Conservation (phyloP, 2,888 invertebrate species). For the Amphipyra berbera region DNA sequence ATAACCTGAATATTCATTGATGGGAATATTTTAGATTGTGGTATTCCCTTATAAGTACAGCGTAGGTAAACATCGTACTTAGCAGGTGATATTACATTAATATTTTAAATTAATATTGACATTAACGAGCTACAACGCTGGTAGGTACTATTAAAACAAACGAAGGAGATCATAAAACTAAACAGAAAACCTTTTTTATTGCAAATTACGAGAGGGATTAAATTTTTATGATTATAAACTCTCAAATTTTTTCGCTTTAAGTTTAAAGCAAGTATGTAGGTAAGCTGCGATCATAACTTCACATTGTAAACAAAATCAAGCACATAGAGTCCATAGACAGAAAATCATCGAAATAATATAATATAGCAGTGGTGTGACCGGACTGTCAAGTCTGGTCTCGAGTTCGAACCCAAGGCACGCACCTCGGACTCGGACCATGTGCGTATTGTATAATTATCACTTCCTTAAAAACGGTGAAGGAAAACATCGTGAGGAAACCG, state of each 20-base stretch:
- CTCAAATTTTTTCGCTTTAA: background rate
- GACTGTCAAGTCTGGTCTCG: too few relatives aligned
- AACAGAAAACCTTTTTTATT: constrained; percentile 37
- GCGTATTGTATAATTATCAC: too few relatives aligned
- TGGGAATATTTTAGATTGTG: constrained; percentile 9
- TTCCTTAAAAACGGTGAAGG: too few relatives aligned
- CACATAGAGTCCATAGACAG: background rate
- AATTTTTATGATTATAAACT: constrained; percentile 19
- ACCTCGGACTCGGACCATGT: too few relatives aligned
- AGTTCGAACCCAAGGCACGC: too few relatives aligned
- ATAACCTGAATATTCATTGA: constrained; percentile 38
- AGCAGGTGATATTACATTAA: constrained; percentile 4
- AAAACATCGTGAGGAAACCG: too few relatives aligned
- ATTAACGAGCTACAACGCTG: background rate
- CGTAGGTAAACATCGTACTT: constrained; percentile 5
- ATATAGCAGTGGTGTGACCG: too few relatives aligned
- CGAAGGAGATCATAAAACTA: constrained; percentile 26
- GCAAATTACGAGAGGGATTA: background rate
- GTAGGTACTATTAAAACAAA: background rate
- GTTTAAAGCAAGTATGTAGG: background rate
- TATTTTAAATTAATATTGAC: constrained; percentile 7
- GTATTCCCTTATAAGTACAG: constrained; percentile 4
- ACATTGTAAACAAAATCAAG: constrained; percentile 4
- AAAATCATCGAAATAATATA: constrained; percentile 8
- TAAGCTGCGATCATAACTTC: background rate